Base-by-base conservation (phyloP, 1,140 invertebrate genomes). In the Lucilia cuprina region DNA sequence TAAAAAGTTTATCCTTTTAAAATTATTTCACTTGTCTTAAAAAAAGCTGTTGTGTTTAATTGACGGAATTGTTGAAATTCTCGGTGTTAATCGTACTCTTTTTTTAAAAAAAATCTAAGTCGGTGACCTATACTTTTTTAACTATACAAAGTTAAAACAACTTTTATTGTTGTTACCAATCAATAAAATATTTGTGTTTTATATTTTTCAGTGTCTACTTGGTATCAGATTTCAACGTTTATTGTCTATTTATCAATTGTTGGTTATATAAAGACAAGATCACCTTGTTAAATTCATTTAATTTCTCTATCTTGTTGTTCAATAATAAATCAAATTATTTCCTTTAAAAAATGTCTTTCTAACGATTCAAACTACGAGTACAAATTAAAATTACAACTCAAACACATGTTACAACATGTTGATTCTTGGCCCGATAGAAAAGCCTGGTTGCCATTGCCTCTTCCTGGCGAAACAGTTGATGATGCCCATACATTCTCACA, bases 321-420 rank as follows among this genome's bases (percentile, higher is more conserved):
- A 21, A 49, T 25, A 80, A 80, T 80, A 80, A 80, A 80, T 80
- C 77, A 80, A 80, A 80, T 49, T 25, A 49, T 19, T 80, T 80
- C 41, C 77, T 49, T 80, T 80, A n/a, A 80, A 80, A n/a, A 49
- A 80, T 12, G 65, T 70, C 65, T 70, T 10, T 21, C 65, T 70
- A 70, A 70, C 65, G 2, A 49, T n/a, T 80, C 7, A 17, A 41
- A 41, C 17, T 9, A 7, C 12, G 8, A 80, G 35, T 49, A 80
- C 77, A 80, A 80, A 80, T 80, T 80, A 80, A 19, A 80, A 80
- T 80, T 80, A 21, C 14, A 80, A 49, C 21, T 80, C 77, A 80
- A 49, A 19, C 77, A 80, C 21, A 78, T 41, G n/a, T 49, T 13
- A 10, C 25, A 75, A 80, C 47, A 49, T 80, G 41, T 4, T 49